Conservation (phyloP, 2,113 vertebrate species). For the Mesoclemmys tuberculata region DNA sequence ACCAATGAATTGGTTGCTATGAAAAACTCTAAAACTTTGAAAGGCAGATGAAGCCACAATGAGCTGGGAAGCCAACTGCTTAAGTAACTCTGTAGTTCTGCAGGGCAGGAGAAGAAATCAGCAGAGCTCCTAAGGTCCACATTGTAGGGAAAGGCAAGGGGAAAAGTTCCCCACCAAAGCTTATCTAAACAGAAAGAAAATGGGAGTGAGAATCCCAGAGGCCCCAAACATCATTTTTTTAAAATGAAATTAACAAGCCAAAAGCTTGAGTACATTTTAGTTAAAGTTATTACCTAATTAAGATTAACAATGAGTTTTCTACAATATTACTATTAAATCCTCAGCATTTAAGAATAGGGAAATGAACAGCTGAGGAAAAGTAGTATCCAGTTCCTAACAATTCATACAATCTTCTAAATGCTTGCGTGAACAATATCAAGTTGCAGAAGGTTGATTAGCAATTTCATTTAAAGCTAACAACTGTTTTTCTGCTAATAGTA, state of each 20-base stretch:
- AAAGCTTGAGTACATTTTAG: background rate
- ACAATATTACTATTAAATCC: rapidly evolving
- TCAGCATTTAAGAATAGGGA: background rate
- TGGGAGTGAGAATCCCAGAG: background rate
- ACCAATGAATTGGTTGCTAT: background rate
- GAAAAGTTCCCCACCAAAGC: background rate
- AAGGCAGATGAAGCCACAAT: rapidly evolving
- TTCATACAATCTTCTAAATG: background rate
- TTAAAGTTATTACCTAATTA: background rate
- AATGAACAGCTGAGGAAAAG: background rate
- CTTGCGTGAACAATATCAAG: background rate
- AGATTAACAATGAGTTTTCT: background rate
- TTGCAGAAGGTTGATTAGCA: background rate
- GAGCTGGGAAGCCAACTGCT: background rate
- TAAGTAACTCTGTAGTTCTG: rapidly evolving
- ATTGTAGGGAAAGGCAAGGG: background rate
- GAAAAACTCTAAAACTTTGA: rapidly evolving
- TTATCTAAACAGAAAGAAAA: background rate
- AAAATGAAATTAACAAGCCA: background rate
- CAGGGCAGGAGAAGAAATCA: background rate
- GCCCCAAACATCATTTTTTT: background rate
- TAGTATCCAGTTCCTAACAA: background rate
- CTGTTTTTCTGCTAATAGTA: background rate
- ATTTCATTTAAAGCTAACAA: background rate
- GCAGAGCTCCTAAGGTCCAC: background rate